Conservation (phyloP, 2,888 invertebrate genomes). For the Patella caerulea region DNA sequence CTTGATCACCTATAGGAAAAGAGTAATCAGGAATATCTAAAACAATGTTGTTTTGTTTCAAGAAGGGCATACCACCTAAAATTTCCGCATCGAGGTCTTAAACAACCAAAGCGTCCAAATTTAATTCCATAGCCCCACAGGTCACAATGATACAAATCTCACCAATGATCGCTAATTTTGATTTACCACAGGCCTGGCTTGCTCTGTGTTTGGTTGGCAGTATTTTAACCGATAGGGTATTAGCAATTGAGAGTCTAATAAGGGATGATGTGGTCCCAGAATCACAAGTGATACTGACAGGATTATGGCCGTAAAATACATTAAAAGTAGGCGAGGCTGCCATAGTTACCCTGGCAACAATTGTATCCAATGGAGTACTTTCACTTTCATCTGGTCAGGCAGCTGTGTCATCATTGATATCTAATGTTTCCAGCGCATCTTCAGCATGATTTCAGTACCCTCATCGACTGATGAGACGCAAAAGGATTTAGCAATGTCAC, state of each 20-base stretch:
- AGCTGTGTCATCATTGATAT: not conserved
- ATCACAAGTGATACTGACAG: not conserved
- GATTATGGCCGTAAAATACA: not conserved
- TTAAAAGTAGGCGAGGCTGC: not conserved
- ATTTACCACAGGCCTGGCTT: not conserved
- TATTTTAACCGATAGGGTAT: not conserved
- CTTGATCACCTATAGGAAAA: not conserved
- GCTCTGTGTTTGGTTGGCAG: not conserved
- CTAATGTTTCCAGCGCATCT: not conserved
- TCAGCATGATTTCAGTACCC: not conserved
- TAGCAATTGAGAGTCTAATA: not conserved
- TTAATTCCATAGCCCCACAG: too few species aligned
- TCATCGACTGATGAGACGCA: not conserved
- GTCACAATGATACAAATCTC: not conserved
- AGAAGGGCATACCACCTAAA: too few species aligned
- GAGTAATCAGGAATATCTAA: not conserved
- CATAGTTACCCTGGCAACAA: not conserved
- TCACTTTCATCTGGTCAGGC: not conserved
- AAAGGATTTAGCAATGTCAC: not conserved
- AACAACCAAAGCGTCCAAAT: too few species aligned
- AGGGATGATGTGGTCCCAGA: not conserved
- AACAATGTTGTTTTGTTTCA: too few species aligned
- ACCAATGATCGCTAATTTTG: not conserved
- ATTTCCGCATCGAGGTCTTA: too few species aligned
- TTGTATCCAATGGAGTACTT: too few species aligned